Percentiles rank a stretch among this genome's conserved stretches.
phyloP scores from a whole-genome alignment of 2,797 vertebrate genomes.

The Neoniphon sammara region DNA sequence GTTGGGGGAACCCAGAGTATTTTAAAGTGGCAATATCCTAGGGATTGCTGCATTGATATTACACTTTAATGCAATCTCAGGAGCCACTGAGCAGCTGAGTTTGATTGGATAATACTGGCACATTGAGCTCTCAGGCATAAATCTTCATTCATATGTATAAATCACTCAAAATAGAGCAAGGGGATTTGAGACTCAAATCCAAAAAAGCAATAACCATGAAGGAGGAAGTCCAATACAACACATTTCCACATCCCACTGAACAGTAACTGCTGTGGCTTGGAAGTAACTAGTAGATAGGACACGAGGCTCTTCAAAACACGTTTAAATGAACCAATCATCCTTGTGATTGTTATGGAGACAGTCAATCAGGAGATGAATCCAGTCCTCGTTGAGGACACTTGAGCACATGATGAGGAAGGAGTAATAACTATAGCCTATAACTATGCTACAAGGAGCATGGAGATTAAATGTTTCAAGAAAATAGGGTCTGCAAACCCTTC shows the following conservation, averaged over 20 bases:
- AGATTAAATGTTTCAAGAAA: conserved; percentile 21
- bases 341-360: conserved; percentile 74
- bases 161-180: conserved; percentile 79
- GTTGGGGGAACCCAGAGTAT: conserved; percentile 52
- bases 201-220: conserved; percentile 80
- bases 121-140: conserved; percentile 79
- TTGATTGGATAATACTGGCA: conserved; percentile 81
- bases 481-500: conserved; percentile 29
- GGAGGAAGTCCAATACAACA: conserved; percentile 72
- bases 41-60: conserved; percentile 79
- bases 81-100: conserved; percentile 73
- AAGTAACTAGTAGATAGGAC: conserved; percentile 53
- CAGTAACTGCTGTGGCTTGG: conserved; percentile 53
- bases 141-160: conserved; percentile 84
- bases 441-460: conserved; percentile 17
- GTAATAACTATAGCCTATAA: conserved; percentile 44
- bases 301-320: conserved; percentile 62
- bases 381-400: conserved; percentile 60
- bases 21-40: conserved; percentile 78
- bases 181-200: conserved; percentile 79
- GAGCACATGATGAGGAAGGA: conserved; percentile 63
- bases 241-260: conserved; percentile 72
- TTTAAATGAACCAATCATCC: conserved; percentile 77
- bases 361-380: conserved; percentile 73
- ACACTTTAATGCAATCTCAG: conserved; percentile 81